Conservation (phyloP, 2,113 vertebrate species). For the Saimiri boliviensis region DNA sequence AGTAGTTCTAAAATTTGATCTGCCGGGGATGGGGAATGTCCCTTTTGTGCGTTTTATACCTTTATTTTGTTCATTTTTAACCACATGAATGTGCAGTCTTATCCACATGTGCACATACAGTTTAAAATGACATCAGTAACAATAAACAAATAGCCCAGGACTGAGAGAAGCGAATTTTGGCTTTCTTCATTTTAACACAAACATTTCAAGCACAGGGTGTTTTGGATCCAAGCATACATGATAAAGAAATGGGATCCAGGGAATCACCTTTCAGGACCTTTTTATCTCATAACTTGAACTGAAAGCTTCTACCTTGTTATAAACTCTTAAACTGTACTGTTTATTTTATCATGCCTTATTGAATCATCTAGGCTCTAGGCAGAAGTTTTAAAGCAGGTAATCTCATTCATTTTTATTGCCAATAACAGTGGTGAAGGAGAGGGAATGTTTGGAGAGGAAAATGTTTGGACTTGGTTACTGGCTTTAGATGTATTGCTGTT, state of each 20-base stretch:
- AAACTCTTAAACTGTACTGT: slow-evolving; percentile 40
- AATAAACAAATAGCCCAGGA: background rate
- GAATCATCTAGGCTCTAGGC: slow-evolving; percentile 35
- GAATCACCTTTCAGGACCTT: slow-evolving; percentile 36
- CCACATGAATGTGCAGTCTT: fast-evolving
- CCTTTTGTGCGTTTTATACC: background rate
- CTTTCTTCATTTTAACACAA: background rate
- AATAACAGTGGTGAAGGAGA: background rate
- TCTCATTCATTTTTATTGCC: slow-evolving; percentile 35
- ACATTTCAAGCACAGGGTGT: background rate
- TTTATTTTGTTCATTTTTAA: background rate
- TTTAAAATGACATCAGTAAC: background rate
- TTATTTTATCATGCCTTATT: slow-evolving; percentile 29
- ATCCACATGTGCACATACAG: background rate
- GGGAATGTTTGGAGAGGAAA: background rate
- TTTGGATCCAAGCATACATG: background rate
- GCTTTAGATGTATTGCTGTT: background rate
- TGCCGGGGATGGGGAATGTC: fast-evolving
- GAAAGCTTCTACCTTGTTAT: slow-evolving; percentile 54
- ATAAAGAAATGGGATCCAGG: background rate
- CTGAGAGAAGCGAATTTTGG: background rate
- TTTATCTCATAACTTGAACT: slow-evolving; percentile 53
- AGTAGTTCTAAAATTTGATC: background rate
- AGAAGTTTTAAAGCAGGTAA: slow-evolving; percentile 2
- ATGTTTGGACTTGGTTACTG: background rate